Evolutionary conservation across 2,888 invertebrate genomes (phyloP), one percentile per base, ranked within the genome.

Genomic region (Tenthredo scrophulariae): DNA sequence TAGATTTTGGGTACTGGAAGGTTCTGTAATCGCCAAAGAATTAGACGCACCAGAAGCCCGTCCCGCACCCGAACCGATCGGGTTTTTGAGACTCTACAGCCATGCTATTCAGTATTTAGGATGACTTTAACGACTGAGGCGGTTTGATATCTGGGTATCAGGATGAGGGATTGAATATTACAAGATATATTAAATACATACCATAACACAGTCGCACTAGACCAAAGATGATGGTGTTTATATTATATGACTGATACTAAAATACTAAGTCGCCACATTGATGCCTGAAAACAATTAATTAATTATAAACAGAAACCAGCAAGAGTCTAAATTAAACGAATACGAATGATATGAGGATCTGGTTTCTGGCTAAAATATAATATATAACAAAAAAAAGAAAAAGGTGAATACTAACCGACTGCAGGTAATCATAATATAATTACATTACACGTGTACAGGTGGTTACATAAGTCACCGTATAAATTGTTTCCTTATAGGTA

Each of bases 271-370:
- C 80, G 22, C 62, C 80, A 80, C 62, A 80, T 40, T 62, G 80
- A 80, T 80, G 80, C 80, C 80, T 80, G 80, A 80, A 80, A 80
- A 80, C 18, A 62, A 80, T 62, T 26, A 80, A n/a, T 62, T 77
- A 67, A 67, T 77, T 33, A 77, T 33, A 54, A 46, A 77, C 29
- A 77, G 29, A 70, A 70, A 18, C 58, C 72, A 37, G 37, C 54
- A 46, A 33, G 67, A 33, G 29, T 33, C 67, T 33, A 67, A 67
- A 33, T 33, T 18, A 46, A 18, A 72, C 26, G 10, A 62, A 79
- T 46, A 46, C 33, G 84, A 80, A 84, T 84, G 29, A 84, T 54
- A 83, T 37, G 1, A 67, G 62, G 74, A 86, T 79, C 46, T 75
- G 43, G 26, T 75, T 75, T 75, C 46, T 75, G 75, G 37, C 7